These are phyloP conservation scores for Penaeus japonicus DNA, from an alignment of 1,140 invertebrate species.

Conservation along the genomic window DNA sequence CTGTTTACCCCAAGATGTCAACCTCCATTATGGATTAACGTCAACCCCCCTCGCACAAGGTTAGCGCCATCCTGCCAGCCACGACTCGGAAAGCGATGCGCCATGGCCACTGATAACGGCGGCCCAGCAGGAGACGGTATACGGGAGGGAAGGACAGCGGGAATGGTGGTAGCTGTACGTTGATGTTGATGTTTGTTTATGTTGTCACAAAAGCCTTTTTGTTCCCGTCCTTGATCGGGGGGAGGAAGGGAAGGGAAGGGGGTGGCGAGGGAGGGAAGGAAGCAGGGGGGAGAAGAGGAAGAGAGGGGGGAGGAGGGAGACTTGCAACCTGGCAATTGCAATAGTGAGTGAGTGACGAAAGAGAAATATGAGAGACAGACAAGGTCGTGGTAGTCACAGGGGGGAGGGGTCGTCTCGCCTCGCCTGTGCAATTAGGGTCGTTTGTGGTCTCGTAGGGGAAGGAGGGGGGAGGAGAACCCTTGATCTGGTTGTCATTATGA, in stretches of 20 bases:
- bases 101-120: not conserved
- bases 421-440: no score
- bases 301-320: no score
- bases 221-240: not conserved
- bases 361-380: no score
- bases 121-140: not conserved
- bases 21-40: slow-evolving; percentile 40
- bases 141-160: not conserved
- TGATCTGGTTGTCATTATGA: no score
- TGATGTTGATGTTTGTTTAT: slow-evolving; percentile 34
- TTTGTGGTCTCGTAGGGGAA: no score
- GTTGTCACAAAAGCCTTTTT: not conserved
- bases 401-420: no score
- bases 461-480: no score
- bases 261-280: not conserved
- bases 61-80: not conserved
- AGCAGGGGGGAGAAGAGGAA: not conserved
- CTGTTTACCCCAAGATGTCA: slow-evolving; percentile 51
- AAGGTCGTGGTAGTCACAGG: no score
- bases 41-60: not conserved
- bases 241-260: not conserved
- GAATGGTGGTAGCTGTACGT: not conserved
- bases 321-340: no score
- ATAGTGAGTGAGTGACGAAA: no score
- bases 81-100: not conserved